Base-by-base conservation (phyloP, 2,888 invertebrate species). In the Coenonympha arcania region DNA sequence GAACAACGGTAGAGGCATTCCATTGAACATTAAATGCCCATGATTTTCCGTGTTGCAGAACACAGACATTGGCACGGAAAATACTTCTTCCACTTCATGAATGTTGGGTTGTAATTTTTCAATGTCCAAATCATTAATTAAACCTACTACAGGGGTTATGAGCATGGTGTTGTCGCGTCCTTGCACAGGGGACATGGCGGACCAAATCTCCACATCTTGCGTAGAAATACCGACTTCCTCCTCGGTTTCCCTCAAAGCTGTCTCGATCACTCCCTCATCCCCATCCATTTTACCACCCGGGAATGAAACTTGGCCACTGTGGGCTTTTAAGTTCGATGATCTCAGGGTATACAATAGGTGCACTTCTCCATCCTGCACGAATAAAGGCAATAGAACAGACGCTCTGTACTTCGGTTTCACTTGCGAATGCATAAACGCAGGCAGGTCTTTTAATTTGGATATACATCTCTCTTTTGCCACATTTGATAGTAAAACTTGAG, bases 231-330 rank as follows among this genome's bases (percentile, higher is more conserved):
- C 94, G 4, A 96, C 88, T 76, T 98, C 97, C 77, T 98, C 97
- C 68, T 93, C 89, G 0, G 96, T 93, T 85, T 97, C 97, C 44
- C 97, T 85, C 1, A 96, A 64, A 0, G 96, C 96, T 6, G 96
- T 94, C 8, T 91, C 89, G 26, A 90, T 81, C 4, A 88, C 81
- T 57, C 84, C 89, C 60, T 81, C 79, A 57, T 91, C 90, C 1
- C 86, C 84, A 56, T 95, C 94, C 48, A 87, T 84, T 82, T 92
- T 93, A 0, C 94, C 96, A 56, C 93, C 97, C 47, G 92, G 97
- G 79, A 95, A 95, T 5, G 95, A 93, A 9, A 96, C 93, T 80
- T 97, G 95, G 0, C 95, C 93, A 50, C 90, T 88, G 68, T 96
- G 95, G 3, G 88, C 88, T 58, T 88, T 91, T 45, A 98, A 75